Evolutionary conservation across 2,113 vertebrate species (phyloP).

Genomic region (Uropsilus gracilis): DNA sequence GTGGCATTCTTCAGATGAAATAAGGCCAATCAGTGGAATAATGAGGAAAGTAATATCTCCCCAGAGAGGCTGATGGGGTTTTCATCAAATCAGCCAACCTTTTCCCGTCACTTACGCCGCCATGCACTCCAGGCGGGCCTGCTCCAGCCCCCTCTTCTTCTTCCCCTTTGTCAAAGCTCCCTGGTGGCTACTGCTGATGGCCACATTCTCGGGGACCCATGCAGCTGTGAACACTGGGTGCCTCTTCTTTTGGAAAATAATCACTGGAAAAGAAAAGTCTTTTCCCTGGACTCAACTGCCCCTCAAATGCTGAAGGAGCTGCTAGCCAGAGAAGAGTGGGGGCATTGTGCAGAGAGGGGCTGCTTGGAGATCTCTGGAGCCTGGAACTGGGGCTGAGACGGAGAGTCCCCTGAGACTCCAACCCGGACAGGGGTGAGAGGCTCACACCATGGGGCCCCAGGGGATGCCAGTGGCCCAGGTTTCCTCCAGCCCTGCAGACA

Average conservation of each 20-base stretch:
- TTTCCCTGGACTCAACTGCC: constrained; percentile 45
- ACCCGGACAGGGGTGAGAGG: background rate
- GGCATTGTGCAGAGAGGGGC: constrained; percentile 12
- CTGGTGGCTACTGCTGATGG: constrained; percentile 82
- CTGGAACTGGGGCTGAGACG: background rate
- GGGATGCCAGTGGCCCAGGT: no score
- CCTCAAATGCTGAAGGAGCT: constrained; percentile 55
- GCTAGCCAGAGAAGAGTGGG: background rate
- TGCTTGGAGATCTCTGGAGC: constrained; percentile 42
- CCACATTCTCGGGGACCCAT: constrained; percentile 80
- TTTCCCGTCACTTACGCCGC: constrained; percentile 90
- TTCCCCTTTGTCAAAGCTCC: constrained; percentile 83
- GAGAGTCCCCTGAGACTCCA: background rate
- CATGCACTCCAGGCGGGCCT: constrained; percentile 82
- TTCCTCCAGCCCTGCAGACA: background rate
- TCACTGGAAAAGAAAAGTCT: no score
- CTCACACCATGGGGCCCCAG: fast-evolving
- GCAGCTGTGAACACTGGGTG: constrained; percentile 71
- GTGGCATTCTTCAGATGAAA: constrained; percentile 92
- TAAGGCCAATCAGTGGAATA: constrained; percentile 95
- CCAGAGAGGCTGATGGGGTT: constrained; percentile 92
- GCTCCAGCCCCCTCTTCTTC: constrained; percentile 80
- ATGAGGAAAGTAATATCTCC: constrained; percentile 96
- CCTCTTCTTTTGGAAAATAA: constrained; percentile 64
- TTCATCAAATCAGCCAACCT: constrained; percentile 94